phyloP scores from a whole-genome alignment of 2,797 vertebrate genomes.

The Alectoris magna region DNA sequence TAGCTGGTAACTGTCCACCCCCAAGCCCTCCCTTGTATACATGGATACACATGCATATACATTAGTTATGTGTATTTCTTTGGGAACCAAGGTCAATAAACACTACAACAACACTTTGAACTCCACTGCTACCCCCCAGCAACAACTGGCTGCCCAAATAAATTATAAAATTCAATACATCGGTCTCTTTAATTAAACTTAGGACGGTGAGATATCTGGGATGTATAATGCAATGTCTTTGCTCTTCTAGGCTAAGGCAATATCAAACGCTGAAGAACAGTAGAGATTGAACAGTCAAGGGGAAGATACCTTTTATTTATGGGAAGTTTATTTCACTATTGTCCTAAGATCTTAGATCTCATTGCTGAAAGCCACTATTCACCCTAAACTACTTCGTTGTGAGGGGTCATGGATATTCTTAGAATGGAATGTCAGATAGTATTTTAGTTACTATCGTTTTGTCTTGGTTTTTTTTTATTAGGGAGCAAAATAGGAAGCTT shows the following conservation, averaged over 20 bases:
- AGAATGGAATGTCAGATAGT: neutral
- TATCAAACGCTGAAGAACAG: neutral
- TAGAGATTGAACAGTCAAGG: neutral
- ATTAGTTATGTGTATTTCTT: neutral
- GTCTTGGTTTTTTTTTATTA: neutral
- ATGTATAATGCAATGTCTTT: slow-evolving; percentile 21
- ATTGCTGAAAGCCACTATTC: slow-evolving; percentile 3
- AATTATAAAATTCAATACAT: neutral
- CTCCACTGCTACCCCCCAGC: neutral
- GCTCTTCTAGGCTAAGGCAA: neutral
- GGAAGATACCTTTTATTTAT: neutral
- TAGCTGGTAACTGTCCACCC: slow-evolving; percentile 8
- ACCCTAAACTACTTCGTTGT: neutral
- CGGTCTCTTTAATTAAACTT: neutral
- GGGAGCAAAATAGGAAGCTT: neutral
- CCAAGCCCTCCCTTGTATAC: neutral
- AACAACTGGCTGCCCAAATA: neutral
- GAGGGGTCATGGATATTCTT: neutral
- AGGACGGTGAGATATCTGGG: neutral
- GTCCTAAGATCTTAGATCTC: neutral
- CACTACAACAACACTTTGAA: neutral
- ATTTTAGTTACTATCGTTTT: neutral
- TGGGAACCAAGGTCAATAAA: neutral
- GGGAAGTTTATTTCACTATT: neutral
- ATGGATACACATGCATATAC: neutral